Evolutionary conservation across 2,888 invertebrate species (phyloP).

Genomic region (Mimumesa dahlbomi): DNA sequence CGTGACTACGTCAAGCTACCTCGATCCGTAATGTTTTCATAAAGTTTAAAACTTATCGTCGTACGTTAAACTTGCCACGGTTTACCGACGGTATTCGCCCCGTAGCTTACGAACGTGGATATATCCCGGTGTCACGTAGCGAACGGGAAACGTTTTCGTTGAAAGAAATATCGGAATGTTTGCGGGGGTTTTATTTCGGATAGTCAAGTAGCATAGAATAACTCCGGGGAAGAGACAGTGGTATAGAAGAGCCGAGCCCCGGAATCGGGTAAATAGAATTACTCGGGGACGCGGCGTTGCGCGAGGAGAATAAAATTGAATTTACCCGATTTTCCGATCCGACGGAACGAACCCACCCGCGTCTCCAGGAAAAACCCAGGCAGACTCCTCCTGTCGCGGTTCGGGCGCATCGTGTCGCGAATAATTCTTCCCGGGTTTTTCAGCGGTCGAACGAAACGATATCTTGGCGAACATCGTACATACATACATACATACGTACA

Average conservation of each 20-base stretch:
- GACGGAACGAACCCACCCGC: slow-evolving; percentile 20
- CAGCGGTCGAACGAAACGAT: slow-evolving; percentile 23
- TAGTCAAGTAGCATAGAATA: slow-evolving; percentile 1
- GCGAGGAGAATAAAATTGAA: slow-evolving; percentile 48
- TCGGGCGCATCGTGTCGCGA: slow-evolving; percentile 25
- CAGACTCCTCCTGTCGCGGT: slow-evolving; percentile 27
- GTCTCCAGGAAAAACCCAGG: slow-evolving; percentile 6
- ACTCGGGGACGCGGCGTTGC: slow-evolving; percentile 37
- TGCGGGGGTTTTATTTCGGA: background rate
- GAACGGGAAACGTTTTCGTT: background rate
- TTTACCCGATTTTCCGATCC: slow-evolving; percentile 52
- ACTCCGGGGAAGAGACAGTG: background rate
- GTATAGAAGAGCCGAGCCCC: no score
- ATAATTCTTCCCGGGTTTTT: slow-evolving; percentile 28
- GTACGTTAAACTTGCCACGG: no score
- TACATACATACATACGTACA: no score
- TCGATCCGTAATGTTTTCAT: no score
- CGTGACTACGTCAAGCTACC: no score
- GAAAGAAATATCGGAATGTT: background rate
- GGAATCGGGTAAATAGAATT: slow-evolving; percentile 56
- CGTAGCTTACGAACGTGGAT: no score
- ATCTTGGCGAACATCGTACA: slow-evolving; percentile 34
- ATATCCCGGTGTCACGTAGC: background rate
- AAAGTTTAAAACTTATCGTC: no score
- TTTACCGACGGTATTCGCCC: no score